phyloP scores from a whole-genome alignment of 2,797 vertebrate species.

The Cichlasoma orientale region DNA sequence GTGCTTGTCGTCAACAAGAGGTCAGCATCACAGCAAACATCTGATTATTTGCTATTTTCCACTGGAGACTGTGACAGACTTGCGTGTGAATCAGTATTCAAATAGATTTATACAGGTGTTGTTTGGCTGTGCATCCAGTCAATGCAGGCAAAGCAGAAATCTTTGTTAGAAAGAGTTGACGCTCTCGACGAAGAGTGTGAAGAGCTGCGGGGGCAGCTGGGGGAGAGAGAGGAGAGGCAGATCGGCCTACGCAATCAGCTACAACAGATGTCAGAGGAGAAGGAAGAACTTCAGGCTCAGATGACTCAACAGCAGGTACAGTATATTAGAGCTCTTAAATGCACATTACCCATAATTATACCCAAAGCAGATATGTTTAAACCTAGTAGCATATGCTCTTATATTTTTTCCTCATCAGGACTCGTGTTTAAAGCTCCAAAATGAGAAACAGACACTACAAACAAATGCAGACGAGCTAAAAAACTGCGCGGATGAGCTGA shows the following conservation, averaged over 20 bases:
- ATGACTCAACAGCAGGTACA: constrained; percentile 84
- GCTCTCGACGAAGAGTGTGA: constrained; percentile 83
- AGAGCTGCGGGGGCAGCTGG: constrained; percentile 79
- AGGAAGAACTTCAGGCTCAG: constrained; percentile 63
- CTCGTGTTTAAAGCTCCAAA: constrained; percentile 66
- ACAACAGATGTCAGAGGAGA: constrained; percentile 65
- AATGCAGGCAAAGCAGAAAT: constrained; percentile 86
- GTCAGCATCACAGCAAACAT: constrained; percentile 61
- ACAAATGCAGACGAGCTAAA: constrained; percentile 66
- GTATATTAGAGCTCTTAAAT: not conserved
- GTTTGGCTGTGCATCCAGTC: constrained; percentile 73
- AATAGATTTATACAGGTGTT: not conserved
- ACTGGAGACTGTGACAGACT: not conserved
- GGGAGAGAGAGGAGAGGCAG: constrained; percentile 73
- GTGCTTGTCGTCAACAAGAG: constrained; percentile 85
- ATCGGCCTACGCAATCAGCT: constrained; percentile 71
- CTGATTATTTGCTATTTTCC: not conserved
- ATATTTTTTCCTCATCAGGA: constrained; percentile 72
- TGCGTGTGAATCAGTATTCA: not conserved
- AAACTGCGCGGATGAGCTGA: constrained; percentile 67
- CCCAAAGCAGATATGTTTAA: not conserved
- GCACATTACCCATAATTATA: not conserved
- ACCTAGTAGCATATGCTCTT: not conserved
- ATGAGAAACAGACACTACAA: constrained; percentile 82
- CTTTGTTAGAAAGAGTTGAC: constrained; percentile 83